These are phyloP conservation scores for Mythimna loreyi DNA, from an alignment of 2,888 invertebrate species.

Conservation along the genomic window DNA sequence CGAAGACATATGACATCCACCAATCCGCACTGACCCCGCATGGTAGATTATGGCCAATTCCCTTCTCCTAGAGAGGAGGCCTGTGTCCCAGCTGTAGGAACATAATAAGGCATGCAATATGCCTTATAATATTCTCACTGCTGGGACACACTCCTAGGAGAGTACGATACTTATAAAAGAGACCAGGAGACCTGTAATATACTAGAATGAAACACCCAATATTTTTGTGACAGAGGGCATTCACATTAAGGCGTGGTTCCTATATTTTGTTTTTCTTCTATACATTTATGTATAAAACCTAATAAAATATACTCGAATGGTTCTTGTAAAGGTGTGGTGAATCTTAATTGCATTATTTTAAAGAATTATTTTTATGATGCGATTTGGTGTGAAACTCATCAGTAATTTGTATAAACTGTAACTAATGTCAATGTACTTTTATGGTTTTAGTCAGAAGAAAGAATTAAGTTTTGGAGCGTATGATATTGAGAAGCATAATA, in stretches of 20 bases:
- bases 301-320: slow-evolving; percentile 40
- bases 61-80: too few species aligned
- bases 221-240: slow-evolving; percentile 35
- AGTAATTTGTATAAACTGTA: slow-evolving; percentile 11
- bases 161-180: too few species aligned
- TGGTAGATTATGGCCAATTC: too few species aligned
- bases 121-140: too few species aligned
- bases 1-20: too few species aligned
- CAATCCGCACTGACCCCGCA: too few species aligned
- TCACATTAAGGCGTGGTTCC: slow-evolving; percentile 26
- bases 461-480: slow-evolving; percentile 8
- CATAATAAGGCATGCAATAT: too few species aligned
- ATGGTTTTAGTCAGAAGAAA: slow-evolving; percentile 16
- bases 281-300: slow-evolving; percentile 9
- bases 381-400: slow-evolving; percentile 21
- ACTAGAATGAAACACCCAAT: background rate
- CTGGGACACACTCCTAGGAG: too few species aligned
- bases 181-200: slow-evolving; percentile 6
- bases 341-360: slow-evolving; percentile 53
- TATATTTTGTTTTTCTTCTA: background rate
- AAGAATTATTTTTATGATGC: slow-evolving; percentile 41
- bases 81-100: too few species aligned
- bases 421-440: slow-evolving; percentile 31
- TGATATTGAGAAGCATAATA: slow-evolving; percentile 1
- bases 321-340: slow-evolving; percentile 47